Base-by-base conservation (phyloP, 2,888 invertebrate species). In the Caenorhabditis sinica region DNA sequence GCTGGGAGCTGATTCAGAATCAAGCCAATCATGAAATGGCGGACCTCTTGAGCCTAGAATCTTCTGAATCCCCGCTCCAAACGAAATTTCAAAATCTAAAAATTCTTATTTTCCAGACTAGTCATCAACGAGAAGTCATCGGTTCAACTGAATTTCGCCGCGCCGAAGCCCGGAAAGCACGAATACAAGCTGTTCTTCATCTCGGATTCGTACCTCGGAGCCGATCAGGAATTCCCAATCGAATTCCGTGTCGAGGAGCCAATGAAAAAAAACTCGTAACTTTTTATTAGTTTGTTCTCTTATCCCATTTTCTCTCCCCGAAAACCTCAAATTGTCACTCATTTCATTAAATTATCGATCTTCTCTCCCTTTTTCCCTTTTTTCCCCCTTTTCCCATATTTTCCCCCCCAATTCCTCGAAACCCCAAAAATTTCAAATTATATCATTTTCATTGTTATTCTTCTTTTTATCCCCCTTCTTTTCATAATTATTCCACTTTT, bases 141-240 rank as follows among this genome's bases (percentile, higher is more conserved):
- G 92, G 96, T 95, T 20, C 95, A 95, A 75, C 94, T 97, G 68
- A 97, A 97, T 94, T 99, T 98, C 93, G 96, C 97, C 45, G 97
- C 97, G 36, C 97, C 97, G 0, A 95, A 95, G 83, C 72, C 87
- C 5, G 89, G 89, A 30, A 86, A 83, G 95, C 96, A 97, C 93
- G 95, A 96, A 17, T 98, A 97, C 94, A 97, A 96, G 0, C 94
- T 99, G 71, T 99, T 97, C 94, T 99, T 97, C 94, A 99, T 99
- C 97, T 97, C 97, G 91, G 99, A 99, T 93, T 96, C 98, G 0
- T 99, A 99, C 93, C 95, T 99, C 93, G 99, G 99, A 11, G 99
- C 98, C 92, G 99, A 99, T 94, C 99, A 99, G 94, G 99, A 99
- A 94, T 99, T 99, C 94, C 96, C 96, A 94, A 97, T 99, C 88